Evolutionary conservation across 2,113 vertebrate genomes (phyloP).

Genomic region (human): GRCh38 chr14:20138001-20138500

Average conservation of each 20-base stretch:
- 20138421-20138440: too few species aligned
- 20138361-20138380: neutral
- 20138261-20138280: neutral
- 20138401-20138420: neutral
- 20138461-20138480: too few species aligned
- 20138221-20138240: neutral
- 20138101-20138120: neutral
- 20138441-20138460: too few species aligned
- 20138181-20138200: neutral
- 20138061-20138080: neutral
- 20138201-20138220: neutral
- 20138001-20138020: neutral
- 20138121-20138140: neutral
- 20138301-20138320: neutral
- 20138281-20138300: neutral
- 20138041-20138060: neutral
- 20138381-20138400: neutral
- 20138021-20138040: neutral
- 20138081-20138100: neutral
- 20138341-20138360: slow-evolving; percentile 24
- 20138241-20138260: neutral
- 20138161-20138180: neutral
- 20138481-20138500: neutral
- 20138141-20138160: neutral
- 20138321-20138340: neutral